phyloP scores from a whole-genome alignment of 2,797 vertebrate species.

The Valencia hispanica region DNA sequence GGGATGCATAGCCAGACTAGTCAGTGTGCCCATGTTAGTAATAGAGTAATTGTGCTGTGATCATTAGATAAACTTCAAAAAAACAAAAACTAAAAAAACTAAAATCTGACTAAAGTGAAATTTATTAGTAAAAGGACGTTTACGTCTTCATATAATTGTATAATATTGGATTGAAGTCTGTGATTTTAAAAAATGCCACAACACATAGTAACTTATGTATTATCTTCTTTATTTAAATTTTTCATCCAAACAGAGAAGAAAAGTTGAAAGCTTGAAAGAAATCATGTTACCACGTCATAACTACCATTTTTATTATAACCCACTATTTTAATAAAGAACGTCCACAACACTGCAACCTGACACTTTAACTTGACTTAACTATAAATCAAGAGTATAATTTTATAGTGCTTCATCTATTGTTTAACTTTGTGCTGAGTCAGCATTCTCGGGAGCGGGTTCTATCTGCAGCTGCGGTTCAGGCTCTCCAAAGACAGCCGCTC shows the following conservation, averaged over 20 bases:
- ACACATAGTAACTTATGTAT: not conserved
- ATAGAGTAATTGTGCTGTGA: not conserved
- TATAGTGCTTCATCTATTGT: not conserved
- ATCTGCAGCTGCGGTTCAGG: not conserved
- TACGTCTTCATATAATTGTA: not conserved
- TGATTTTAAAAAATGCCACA: not conserved
- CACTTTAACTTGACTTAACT: not conserved
- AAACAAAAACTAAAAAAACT: not conserved
- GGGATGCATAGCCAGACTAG: not conserved
- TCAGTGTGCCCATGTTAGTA: not conserved
- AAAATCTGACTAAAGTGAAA: not conserved
- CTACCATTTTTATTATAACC: not conserved
- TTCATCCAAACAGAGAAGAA: not conserved
- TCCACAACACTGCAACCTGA: too few relatives aligned
- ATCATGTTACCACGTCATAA: not conserved
- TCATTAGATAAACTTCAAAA: not conserved
- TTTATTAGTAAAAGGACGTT: not conserved
- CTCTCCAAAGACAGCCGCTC: conserved; percentile 52
- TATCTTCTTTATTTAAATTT: conserved; percentile 19
- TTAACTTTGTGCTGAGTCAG: not conserved
- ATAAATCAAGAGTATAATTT: not conserved
- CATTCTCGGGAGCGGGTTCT: not conserved
- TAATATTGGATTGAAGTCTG: not conserved
- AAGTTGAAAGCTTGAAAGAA: not conserved
- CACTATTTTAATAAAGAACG: not conserved